A percentile compares a stretch with the other conserved stretches of the same genome.
phyloP scores from a whole-genome alignment of 2,113 vertebrate species.

The Numida meleagris region DNA sequence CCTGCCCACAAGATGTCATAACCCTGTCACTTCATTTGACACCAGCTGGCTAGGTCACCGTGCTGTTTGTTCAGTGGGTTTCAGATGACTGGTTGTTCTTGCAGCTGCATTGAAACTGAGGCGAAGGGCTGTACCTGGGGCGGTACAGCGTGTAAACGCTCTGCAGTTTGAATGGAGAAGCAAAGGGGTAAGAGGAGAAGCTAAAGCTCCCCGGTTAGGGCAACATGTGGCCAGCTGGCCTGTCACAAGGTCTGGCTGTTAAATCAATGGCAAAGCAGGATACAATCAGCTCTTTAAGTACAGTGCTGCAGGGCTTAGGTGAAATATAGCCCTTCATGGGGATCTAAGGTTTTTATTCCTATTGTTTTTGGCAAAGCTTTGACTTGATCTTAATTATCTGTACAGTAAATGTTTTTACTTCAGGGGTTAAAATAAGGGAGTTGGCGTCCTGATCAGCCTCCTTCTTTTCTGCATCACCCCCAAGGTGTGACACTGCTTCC shows the following conservation, averaged over 20 bases:
- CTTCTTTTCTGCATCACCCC: background rate
- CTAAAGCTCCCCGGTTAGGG: background rate
- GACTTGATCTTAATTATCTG: background rate
- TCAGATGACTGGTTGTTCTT: background rate
- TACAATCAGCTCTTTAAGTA: background rate
- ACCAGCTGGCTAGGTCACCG: background rate
- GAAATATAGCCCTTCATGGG: background rate
- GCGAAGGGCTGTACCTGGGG: background rate
- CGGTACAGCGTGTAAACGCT: background rate
- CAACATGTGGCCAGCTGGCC: background rate
- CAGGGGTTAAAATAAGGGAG: background rate
- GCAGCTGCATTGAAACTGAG: background rate
- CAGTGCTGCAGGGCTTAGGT: background rate
- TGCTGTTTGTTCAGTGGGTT: background rate
- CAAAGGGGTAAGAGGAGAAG: background rate
- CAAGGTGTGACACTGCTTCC: background rate
- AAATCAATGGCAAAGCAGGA: background rate
- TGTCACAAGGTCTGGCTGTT: background rate
- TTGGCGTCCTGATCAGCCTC: background rate
- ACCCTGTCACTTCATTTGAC: background rate
- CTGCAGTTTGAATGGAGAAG: background rate
- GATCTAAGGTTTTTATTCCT: background rate
- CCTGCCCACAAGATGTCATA: slow-evolving; percentile 29
- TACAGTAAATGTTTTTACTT: background rate
- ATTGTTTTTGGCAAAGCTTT: background rate